Base-by-base conservation (phyloP, 53 echinoderm and acorn worm genomes). In the Holothuria leucospilota region DNA sequence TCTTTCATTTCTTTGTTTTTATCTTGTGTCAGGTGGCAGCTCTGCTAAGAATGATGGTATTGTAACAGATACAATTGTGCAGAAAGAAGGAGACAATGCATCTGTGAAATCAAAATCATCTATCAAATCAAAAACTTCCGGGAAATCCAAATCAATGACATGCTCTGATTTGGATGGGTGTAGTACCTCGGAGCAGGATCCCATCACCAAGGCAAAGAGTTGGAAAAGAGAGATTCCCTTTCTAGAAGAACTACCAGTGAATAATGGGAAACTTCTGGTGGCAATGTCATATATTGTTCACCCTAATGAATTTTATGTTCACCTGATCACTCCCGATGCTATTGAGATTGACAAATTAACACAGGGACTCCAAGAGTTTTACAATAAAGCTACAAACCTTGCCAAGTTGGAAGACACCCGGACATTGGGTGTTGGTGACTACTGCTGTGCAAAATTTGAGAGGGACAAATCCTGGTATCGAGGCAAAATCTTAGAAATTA, bases 261-360 rank as follows among this genome's bases (percentile, higher is more conserved):
- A 52, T 25, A 68, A 94, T 56, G 90, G 86, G 41, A 85, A 83
- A 13, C 18, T 83, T 46, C 66, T 83, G 20, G 38, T 97, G 85
- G 97, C 93, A 30, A 90, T 97, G 93, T 93, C 95, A 20, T 88
- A 92, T 86, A 87, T 98, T 23, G 85, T 88, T 59, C 81, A 84
- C 59, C 98, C 95, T 4, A 82, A 75, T 15, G 93, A 98, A 71
- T 98, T 98, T 81, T 98, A 98, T 66, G 77, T 92, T 20, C 98
- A 98, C 64, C 86, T 93, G 4, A 71, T 95, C 59, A 88, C 88
- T 23, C 34, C 72, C 1, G 90, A 95, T 23, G 90, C 89, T 13
- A 53, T 74, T 42, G 93, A 87, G 16, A 88, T 98, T 58, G 98
- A 98, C 66, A 85, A 69, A 42, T 64, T 98, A 40, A 77, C 80